These are phyloP conservation scores for Latrodectus geometricus DNA, from an alignment of 1,140 invertebrate genomes.

Conservation along the genomic window DNA sequence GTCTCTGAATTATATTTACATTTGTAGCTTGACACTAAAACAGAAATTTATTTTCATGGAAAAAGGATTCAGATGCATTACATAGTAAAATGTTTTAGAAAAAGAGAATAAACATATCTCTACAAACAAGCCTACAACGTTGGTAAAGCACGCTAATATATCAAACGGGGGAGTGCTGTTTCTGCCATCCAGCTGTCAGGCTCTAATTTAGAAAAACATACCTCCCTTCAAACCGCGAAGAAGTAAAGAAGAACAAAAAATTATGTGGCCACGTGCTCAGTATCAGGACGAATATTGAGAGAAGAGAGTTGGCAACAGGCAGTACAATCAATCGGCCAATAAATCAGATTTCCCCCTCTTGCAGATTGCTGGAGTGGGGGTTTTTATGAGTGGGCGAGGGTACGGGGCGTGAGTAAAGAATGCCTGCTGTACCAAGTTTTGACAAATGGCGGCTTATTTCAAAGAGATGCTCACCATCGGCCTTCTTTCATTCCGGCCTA, in stretches of 20 bases:
- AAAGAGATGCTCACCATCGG: slow-evolving; percentile 14
- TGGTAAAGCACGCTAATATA: too few species aligned
- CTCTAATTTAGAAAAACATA: slow-evolving; percentile 1
- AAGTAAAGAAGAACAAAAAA: slow-evolving; percentile 18
- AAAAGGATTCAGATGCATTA: too few species aligned
- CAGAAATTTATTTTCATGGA: too few species aligned
- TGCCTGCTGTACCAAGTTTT: slow-evolving; percentile 33
- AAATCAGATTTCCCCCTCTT: slow-evolving; percentile 25
- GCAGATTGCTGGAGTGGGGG: neutral
- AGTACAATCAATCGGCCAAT: slow-evolving; percentile 55
- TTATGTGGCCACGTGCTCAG: slow-evolving; percentile 31
- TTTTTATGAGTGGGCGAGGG: neutral
- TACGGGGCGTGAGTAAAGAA: neutral
- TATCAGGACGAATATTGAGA: slow-evolving; percentile 3
- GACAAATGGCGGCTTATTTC: slow-evolving; percentile 45
- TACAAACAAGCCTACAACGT: too few species aligned
- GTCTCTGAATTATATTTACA: too few species aligned
- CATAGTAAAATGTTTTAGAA: too few species aligned
- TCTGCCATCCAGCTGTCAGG: neutral
- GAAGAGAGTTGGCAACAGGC: slow-evolving; percentile 47
- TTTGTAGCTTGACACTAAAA: too few species aligned
- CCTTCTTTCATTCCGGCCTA: neutral
- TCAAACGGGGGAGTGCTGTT: too few species aligned
- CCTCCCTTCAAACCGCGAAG: neutral
- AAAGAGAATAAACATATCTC: too few species aligned